phyloP scores from a whole-genome alignment of 2,113 vertebrate species.

The Lipophrys pholis region DNA sequence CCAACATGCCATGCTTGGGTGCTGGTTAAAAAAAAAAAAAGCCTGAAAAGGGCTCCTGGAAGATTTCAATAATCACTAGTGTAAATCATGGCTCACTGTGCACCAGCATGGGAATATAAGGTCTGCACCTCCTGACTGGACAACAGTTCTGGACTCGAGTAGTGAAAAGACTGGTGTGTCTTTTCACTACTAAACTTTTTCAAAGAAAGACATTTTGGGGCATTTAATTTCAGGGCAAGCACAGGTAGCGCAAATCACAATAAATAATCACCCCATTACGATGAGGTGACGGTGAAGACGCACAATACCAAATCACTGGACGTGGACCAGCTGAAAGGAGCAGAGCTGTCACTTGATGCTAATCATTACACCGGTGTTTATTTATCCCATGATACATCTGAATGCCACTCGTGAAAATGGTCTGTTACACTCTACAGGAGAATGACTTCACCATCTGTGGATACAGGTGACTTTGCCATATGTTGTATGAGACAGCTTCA shows the following conservation, averaged over 20 bases:
- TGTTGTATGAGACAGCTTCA: conserved; percentile 15
- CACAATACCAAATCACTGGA: not conserved
- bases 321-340: conserved; percentile 16
- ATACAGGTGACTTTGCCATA: conserved; percentile 24
- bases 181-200: conserved; percentile 11
- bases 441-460: conserved; percentile 31
- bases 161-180: conserved; percentile 15
- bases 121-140: conserved; percentile 10
- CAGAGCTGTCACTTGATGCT: conserved; percentile 2
- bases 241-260: conserved; percentile 27
- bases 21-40: not conserved
- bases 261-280: conserved; percentile 18
- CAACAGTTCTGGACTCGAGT: conserved; percentile 5
- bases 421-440: not conserved
- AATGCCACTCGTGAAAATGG: conserved; percentile 22
- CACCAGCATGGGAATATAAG: conserved; percentile 34
- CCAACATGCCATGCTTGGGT: conserved; percentile 55
- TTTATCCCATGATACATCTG: conserved; percentile 14
- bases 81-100: conserved; percentile 2
- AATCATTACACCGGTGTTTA: conserved; percentile 10
- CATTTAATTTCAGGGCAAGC: conserved; percentile 44
- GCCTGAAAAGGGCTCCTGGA: not conserved
- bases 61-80: conserved; percentile 30
- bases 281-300: conserved; percentile 9
- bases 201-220: conserved; percentile 9